phyloP scores from a whole-genome alignment of 92 coral and sea anemone species.

The Siderastrea siderea region DNA sequence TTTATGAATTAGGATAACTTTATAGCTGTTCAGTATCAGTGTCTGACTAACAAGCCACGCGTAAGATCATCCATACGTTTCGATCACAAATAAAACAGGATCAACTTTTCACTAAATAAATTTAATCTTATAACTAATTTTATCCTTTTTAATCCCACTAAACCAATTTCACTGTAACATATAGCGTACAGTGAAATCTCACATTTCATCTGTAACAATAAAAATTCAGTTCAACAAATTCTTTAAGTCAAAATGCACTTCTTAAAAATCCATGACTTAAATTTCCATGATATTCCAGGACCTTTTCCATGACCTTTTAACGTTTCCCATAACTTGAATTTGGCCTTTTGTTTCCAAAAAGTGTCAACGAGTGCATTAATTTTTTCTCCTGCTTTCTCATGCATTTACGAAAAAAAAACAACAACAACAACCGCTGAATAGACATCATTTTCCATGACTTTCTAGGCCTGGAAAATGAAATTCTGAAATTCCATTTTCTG shows the following conservation, averaged over 20 bases:
- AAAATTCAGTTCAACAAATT: background rate
- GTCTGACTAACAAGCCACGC: background rate
- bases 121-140: too few relatives aligned
- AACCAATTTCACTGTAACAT: background rate
- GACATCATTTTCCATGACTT: too few relatives aligned
- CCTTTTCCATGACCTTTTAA: too few relatives aligned
- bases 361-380: too few relatives aligned
- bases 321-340: too few relatives aligned
- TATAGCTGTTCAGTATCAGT: constrained; percentile 12
- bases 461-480: too few relatives aligned
- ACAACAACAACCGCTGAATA: too few relatives aligned
- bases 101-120: background rate
- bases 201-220: constrained; percentile 5
- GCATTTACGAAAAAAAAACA: too few relatives aligned
- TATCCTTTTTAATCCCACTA: background rate
- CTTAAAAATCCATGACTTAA: background rate
- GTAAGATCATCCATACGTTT: background rate
- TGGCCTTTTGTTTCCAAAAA: too few relatives aligned
- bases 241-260: constrained; percentile 11
- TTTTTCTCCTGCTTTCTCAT: too few relatives aligned
- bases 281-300: background rate
- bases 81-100: background rate
- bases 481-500: too few relatives aligned
- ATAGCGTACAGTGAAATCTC: background rate
- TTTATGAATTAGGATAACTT: background rate